Conservation (phyloP, 2,797 vertebrate species). For the Mycteria americana region DNA sequence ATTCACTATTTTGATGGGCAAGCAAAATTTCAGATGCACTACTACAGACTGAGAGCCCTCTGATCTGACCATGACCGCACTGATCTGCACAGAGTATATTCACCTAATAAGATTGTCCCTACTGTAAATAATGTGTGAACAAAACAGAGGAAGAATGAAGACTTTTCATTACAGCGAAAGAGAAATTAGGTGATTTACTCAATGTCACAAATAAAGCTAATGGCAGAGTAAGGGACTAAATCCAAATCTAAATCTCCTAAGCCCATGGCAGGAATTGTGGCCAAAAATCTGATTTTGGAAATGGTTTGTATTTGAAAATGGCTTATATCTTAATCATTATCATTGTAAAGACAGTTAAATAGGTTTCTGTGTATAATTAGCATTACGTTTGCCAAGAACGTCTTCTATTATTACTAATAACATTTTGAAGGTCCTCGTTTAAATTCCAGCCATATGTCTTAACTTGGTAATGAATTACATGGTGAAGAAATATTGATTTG, state of each 20-base stretch:
- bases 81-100: neutral
- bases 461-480: neutral
- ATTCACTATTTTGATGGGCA: neutral
- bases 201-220: neutral
- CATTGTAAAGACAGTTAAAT: constrained; percentile 1
- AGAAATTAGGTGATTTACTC: neutral
- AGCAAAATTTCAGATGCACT: neutral
- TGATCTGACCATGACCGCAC: neutral
- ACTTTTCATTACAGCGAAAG: neutral
- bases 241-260: neutral
- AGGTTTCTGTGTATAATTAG: constrained; percentile 8
- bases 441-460: constrained; percentile 18
- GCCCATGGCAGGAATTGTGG: neutral
- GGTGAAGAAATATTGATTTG: constrained; percentile 22
- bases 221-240: neutral
- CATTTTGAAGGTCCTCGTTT: neutral
- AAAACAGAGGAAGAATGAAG: neutral
- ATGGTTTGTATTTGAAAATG: constrained; percentile 2
- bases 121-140: neutral
- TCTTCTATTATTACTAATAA: neutral
- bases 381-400: neutral
- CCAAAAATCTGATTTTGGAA: neutral
- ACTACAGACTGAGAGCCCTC: neutral
- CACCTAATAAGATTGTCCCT: neutral
- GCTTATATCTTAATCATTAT: neutral